Base-by-base conservation (phyloP, 2,797 vertebrate species). In the Acrossocheilus wenchowensis region DNA sequence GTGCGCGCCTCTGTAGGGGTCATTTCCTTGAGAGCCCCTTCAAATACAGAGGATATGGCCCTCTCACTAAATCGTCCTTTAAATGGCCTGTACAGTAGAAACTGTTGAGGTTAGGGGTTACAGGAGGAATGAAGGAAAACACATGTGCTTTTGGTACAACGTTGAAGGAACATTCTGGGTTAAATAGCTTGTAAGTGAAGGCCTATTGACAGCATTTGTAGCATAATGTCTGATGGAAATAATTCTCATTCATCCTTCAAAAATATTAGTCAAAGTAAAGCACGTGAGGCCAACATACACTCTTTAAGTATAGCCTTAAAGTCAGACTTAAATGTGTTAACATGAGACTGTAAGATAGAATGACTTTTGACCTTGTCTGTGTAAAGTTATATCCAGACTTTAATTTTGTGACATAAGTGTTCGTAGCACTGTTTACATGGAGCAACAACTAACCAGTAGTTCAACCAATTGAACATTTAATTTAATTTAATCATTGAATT, bases 61-160 rank as follows among this genome's bases (percentile, higher is more conserved):
- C 81, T 82, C 87, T 86, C 81, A 81, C 87, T 92, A 91, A 90
- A 92, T 87, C 83, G 88, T 90, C 82, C 88, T 87, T 90, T 84
- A 90, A 89, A 92, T 84, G 89, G 87, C 86, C 84, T 62, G 83
- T 90, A 87, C 86, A 85, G 87, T 91, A 86, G 88, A 90, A 89
- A 57, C 21, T 26, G 19, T 71, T 80, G 87, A 69, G 79, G 87
- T 86, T 54, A 54, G 69, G 83, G 89, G 89, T 90, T 85, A 88
- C 78, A 85, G 87, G 86, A 66, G 75, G 60, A 39, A 72, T 41
- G 57, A 57, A 81, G 77, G 71, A 88, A 90, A 87, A 52, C 78
- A 72, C 78, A 71, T 73, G 36, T 74, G 72, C 77, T 82, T 73
- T 15, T 15, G n/a, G 71, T 52, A 69, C 39, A 74, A 30, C 5